Evolutionary conservation across 2,888 invertebrate species (phyloP).

Genomic region (Melikaiella ostensackeni): DNA sequence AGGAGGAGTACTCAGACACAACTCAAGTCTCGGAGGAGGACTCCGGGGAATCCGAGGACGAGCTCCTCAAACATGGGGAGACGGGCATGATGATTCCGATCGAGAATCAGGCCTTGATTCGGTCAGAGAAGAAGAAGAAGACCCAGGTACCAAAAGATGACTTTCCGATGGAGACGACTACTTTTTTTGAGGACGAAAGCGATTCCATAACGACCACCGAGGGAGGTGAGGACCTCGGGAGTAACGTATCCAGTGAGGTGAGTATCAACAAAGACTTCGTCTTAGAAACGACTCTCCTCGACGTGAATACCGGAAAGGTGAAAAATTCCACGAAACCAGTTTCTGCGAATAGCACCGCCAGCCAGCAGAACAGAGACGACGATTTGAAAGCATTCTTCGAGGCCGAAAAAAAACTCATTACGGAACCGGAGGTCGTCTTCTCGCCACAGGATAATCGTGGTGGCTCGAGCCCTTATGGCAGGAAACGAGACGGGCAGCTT

Average conservation of each 20-base stretch:
- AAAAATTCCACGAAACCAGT: constrained; percentile 52
- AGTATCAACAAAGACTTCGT: constrained; percentile 67
- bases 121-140: constrained; percentile 41
- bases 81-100: constrained; percentile 67
- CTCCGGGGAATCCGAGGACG: constrained; percentile 64
- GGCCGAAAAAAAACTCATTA: constrained; percentile 44
- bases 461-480: constrained; percentile 24
- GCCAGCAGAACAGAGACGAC: constrained; percentile 40
- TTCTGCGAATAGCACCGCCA: constrained; percentile 41
- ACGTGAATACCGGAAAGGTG: constrained; percentile 59
- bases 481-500: constrained; percentile 40
- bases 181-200: constrained; percentile 32
- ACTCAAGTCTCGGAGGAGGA: constrained; percentile 62
- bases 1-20: constrained; percentile 56
- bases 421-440: constrained; percentile 59
- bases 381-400: constrained; percentile 49
- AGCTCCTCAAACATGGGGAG: constrained; percentile 69
- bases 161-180: constrained; percentile 30
- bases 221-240: constrained; percentile 54
- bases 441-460: constrained; percentile 46
- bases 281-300: constrained; percentile 66
- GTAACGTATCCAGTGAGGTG: constrained; percentile 66
- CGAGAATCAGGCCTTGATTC: constrained; percentile 46
- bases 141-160: constrained; percentile 37
- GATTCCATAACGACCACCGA: constrained; percentile 50